Evolutionary conservation across 2,888 invertebrate species (phyloP), one percentile per base, ranked within the genome.

Genomic region (Dynastes tityus): DNA sequence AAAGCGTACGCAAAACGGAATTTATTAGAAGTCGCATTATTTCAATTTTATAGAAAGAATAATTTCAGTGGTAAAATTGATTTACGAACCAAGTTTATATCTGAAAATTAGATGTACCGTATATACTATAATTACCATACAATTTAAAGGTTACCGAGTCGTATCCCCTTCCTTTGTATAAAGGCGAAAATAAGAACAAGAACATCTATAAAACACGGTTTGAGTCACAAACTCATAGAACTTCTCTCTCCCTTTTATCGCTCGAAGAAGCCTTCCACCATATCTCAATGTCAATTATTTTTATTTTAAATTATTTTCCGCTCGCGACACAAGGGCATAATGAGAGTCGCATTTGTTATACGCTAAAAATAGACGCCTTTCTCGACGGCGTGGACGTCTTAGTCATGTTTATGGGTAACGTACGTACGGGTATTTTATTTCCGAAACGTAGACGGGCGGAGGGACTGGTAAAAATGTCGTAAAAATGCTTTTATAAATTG

Each of bases 231-330:
- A 45, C 45, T 45, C 45, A 45, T 45, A 45, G 45, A 45, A 45
- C 45, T 45, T 45, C 45, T 11, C 45, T 8, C 11, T 11, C 45
- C 45, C 45, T 11, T 45, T 9, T 45, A 45, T 63, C 63, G 32
- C 53, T 71, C 70, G 13, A 6, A 55, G 55, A 53, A 51, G 32
- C 27, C 70, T 53, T 55, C 70, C 32, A 27, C 45, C 70, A 77
- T 77, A 77, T 77, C 68, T 77, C 77, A 77, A 68, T 70, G 77
- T 77, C 77, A 77, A 77, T 77, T 77, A 77, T 70, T 77, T 77
- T 61, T 61, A 70, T 77, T 77, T 49, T 70, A 70, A 70, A 77
- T 77, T 77, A 70, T 77, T 77, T 58, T 61, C 40, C 77, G 40
- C 51, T 68, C 61, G 49, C 65, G 61, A 55, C 70, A 70, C 76